Percentiles rank a stretch among this genome's conserved stretches.
Evolutionary conservation across 2,888 invertebrate genomes (phyloP).

Genomic region (Camptogramma bilineatum): DNA sequence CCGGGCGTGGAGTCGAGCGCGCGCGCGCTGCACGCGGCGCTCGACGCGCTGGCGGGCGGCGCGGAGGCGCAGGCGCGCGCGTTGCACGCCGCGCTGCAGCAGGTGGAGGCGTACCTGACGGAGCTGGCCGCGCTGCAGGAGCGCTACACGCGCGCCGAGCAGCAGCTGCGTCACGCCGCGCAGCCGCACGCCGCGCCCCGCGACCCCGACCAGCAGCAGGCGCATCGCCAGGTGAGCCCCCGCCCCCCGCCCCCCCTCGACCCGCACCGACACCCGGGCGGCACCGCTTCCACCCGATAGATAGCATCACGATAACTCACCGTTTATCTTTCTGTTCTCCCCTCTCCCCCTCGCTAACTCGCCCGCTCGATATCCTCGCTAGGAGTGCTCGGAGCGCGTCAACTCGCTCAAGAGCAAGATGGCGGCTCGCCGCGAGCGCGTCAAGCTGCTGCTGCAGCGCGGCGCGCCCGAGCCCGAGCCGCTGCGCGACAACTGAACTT

Average conservation of each 20-base stretch:
- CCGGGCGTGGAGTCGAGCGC: conserved; percentile 90
- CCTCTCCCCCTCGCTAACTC: conserved; percentile 72
- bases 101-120: conserved; percentile 94
- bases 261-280: conserved; percentile 49
- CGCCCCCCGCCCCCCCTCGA: conserved; percentile 36
- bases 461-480: conserved; percentile 93
- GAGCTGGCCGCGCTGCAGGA: conserved; percentile 94
- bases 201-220: conserved; percentile 93
- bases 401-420: conserved; percentile 95
- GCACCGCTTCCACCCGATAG: conserved; percentile 50
- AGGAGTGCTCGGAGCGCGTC: conserved; percentile 94
- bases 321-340: conserved; percentile 73
- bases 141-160: conserved; percentile 94
- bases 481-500: conserved; percentile 87
- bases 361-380: conserved; percentile 77
- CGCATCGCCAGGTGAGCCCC: conserved; percentile 94
- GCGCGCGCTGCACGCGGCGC: conserved; percentile 87
- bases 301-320: conserved; percentile 65
- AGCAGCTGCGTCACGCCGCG: conserved; percentile 92
- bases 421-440: conserved; percentile 93
- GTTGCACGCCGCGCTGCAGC: conserved; percentile 91
- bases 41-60: conserved; percentile 87
- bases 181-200: conserved; percentile 92
- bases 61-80: conserved; percentile 88
- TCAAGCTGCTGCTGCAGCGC: conserved; percentile 94